phyloP scores from a whole-genome alignment of 1,140 invertebrate species.

The Papilio polytes region DNA sequence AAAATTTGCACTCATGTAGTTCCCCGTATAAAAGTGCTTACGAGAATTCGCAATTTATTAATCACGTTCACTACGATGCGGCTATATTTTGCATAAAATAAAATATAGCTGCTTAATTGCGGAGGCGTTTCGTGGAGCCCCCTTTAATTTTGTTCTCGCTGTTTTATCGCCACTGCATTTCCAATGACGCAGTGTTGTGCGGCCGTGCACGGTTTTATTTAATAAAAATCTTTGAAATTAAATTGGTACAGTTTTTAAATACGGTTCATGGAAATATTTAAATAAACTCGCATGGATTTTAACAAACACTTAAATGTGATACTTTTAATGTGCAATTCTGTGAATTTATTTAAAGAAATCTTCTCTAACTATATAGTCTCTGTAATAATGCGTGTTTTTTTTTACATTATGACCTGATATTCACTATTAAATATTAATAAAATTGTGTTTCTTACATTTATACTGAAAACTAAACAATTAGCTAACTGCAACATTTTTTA shows the following conservation, averaged over 20 bases:
- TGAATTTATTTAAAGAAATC: too few relatives aligned
- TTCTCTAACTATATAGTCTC: too few relatives aligned
- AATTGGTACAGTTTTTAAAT: not conserved
- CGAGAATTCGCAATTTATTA: not conserved
- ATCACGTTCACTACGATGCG: not conserved
- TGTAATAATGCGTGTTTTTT: too few relatives aligned
- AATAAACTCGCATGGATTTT: not conserved
- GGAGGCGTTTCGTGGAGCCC: not conserved
- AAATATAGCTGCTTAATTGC: slow-evolving; percentile 8
- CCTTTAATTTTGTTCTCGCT: slow-evolving; percentile 22
- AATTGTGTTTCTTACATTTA: too few relatives aligned
- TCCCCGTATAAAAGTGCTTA: not conserved
- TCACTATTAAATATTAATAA: too few relatives aligned
- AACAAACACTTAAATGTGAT: too few relatives aligned
- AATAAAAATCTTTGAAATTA: not conserved
- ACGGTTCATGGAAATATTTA: not conserved
- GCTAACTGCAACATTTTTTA: not conserved
- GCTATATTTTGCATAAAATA: not conserved
- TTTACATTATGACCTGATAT: too few relatives aligned
- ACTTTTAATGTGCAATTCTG: too few relatives aligned
- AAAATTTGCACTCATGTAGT: not conserved
- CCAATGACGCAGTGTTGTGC: slow-evolving; percentile 1
- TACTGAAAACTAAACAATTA: not conserved
- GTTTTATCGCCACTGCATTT: slow-evolving; percentile 20
- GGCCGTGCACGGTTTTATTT: not conserved